phyloP scores from a whole-genome alignment of 30 jellyfish, hydroid and myxozoan genomes.

The Hydractinia echinata region DNA sequence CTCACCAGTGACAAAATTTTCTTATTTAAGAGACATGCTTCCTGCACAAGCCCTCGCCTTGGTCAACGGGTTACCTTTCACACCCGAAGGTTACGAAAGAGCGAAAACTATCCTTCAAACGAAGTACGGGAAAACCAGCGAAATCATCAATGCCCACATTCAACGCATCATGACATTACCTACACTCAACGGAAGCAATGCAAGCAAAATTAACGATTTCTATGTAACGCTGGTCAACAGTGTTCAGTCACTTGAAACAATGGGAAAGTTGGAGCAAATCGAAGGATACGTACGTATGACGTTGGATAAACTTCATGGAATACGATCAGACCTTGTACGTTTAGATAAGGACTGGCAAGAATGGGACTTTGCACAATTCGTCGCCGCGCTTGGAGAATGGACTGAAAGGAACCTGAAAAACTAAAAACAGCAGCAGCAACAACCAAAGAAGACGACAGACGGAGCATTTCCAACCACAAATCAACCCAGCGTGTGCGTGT shows the following conservation, averaged over 20 bases:
- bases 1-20: conserved; percentile 45
- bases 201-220: conserved; percentile 29
- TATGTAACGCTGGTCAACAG: conserved; percentile 27
- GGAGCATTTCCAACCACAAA: no score
- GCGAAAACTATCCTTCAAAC: conserved; percentile 21
- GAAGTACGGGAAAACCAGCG: conserved; percentile 25
- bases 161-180: conserved; percentile 22
- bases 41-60: conserved; percentile 30
- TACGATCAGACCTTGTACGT: conserved; percentile 48
- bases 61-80: conserved; percentile 41
- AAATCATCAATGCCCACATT: conserved; percentile 23
- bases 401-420: conserved; percentile 50
- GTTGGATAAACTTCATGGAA: conserved; percentile 49
- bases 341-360: conserved; percentile 30
- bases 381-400: conserved; percentile 36
- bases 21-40: conserved; percentile 47
- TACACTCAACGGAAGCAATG: conserved; percentile 10
- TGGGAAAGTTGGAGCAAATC: conserved; percentile 47
- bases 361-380: conserved; percentile 47
- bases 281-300: conserved; percentile 49
- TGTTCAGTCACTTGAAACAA: conserved; percentile 54
- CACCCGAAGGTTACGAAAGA: conserved; percentile 29
- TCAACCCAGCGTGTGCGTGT: no score
- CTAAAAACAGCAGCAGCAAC: background rate
- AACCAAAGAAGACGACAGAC: no score